Evolutionary conservation across 2,797 vertebrate genomes (phyloP).

Genomic region (Acrossocheilus fasciatus): DNA sequence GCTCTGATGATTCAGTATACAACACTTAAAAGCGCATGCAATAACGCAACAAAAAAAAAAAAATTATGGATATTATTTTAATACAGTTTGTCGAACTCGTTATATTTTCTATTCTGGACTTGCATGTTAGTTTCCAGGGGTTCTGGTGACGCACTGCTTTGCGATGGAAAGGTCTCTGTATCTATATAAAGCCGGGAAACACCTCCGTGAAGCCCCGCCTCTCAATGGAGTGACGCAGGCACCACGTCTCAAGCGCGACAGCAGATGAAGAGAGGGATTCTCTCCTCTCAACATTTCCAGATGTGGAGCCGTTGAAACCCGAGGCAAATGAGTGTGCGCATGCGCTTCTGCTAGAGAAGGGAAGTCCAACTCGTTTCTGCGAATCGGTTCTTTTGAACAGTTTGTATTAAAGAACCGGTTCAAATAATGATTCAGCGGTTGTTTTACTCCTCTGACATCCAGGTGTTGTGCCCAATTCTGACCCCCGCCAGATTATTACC

Average conservation of each 20-base stretch:
- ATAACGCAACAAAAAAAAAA: neutral
- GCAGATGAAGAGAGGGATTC: constrained; percentile 67
- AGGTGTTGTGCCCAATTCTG: too few relatives aligned
- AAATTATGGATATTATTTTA: neutral
- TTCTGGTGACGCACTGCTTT: constrained; percentile 89
- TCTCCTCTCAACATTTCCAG: constrained; percentile 66
- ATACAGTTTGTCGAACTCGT: constrained; percentile 36
- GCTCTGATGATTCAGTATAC: neutral
- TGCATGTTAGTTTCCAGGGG: constrained; percentile 72
- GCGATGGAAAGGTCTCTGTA: constrained; percentile 73
- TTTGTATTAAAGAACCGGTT: neutral
- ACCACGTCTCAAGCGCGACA: constrained; percentile 62
- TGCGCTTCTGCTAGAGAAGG: neutral
- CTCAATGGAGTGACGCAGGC: constrained; percentile 79
- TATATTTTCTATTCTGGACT: constrained; percentile 48
- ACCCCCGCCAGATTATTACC: too few relatives aligned
- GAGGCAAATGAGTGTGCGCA: constrained; percentile 6
- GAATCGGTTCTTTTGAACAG: constrained; percentile 25
- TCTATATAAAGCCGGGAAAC: constrained; percentile 96
- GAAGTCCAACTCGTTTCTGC: neutral
- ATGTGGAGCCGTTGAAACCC: constrained; percentile 38
- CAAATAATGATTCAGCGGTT: neutral
- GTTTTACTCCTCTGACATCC: neutral
- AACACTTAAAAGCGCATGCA: constrained; percentile 2
- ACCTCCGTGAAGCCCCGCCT: constrained; percentile 81